A percentile compares a stretch with the other conserved stretches of the same genome.
phyloP scores from a whole-genome alignment of 1,140 invertebrate genomes.

The Neoseiulus cucumeris region DNA sequence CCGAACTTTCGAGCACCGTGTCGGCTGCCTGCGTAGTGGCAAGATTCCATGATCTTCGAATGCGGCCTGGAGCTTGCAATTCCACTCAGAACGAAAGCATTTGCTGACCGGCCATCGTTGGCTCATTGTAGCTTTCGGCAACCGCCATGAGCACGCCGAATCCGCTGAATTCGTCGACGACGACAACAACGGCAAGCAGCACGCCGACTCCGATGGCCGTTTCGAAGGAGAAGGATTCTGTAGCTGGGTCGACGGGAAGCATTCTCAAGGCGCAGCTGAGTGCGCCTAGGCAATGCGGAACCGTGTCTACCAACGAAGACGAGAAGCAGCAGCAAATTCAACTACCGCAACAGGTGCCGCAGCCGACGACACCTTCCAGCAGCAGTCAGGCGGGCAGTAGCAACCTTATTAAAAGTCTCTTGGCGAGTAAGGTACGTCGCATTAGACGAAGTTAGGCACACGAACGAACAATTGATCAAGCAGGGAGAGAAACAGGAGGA shows the following conservation, averaged over 20 bases:
- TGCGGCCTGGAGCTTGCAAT: too few relatives aligned
- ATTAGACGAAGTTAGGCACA: conserved; percentile 24
- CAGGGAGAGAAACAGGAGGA: not conserved
- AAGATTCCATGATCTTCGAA: too few relatives aligned
- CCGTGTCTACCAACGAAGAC: conserved; percentile 17
- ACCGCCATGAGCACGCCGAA: conserved; percentile 7
- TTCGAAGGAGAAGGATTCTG: not conserved
- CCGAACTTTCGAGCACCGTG: too few relatives aligned
- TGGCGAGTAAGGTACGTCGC: conserved; percentile 51
- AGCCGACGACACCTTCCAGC: conserved; percentile 15
- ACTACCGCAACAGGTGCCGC: conserved; percentile 22
- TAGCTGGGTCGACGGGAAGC: conserved; percentile 20
- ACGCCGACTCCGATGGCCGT: too few relatives aligned
- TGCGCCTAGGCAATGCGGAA: conserved; percentile 33
- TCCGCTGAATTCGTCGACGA: conserved; percentile 19
- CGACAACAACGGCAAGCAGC: conserved; percentile 12
- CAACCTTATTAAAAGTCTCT: conserved; percentile 58
- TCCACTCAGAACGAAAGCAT: too few relatives aligned
- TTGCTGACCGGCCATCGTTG: too few relatives aligned
- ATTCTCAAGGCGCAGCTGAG: conserved; percentile 54
- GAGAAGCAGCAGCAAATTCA: conserved; percentile 18
- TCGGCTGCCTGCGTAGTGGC: too few relatives aligned
- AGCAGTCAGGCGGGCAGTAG: conserved; percentile 22
- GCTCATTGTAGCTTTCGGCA: not conserved
- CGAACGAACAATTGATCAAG: conserved; percentile 39